These are phyloP conservation scores for Aspidiotus destructor DNA, from an alignment of 2,888 invertebrate genomes.

Conservation along the genomic window DNA sequence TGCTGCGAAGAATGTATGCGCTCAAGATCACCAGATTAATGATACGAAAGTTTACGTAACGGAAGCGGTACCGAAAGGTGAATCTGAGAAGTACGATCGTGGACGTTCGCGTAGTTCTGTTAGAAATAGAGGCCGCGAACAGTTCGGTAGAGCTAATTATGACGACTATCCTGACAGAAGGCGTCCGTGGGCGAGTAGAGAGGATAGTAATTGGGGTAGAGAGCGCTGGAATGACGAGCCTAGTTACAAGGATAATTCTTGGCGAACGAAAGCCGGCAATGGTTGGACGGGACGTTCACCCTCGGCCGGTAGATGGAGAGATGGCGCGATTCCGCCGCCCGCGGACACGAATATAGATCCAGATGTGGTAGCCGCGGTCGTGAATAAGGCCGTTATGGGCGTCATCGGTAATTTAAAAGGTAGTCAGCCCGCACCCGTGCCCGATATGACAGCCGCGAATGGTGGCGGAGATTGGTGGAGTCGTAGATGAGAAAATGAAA, in stretches of 20 bases:
- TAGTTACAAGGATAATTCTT: conserved; percentile 29
- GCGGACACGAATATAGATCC: conserved; percentile 33
- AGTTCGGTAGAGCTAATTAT: conserved; percentile 28
- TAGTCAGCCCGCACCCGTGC: conserved; percentile 14
- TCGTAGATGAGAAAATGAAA: conserved; percentile 10
- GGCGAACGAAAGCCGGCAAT: conserved; percentile 19
- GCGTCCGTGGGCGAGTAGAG: conserved; percentile 26
- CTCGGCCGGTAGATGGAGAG: conserved; percentile 29
- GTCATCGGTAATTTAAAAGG: conserved; percentile 36
- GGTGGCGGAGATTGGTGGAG: conserved; percentile 32
- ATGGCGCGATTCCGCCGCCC: conserved; percentile 24
- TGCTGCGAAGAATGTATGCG: conserved; percentile 80
- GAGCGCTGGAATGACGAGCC: conserved; percentile 34
- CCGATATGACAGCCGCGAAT: conserved; percentile 19
- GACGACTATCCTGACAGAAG: conserved; percentile 34
- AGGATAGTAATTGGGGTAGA: conserved; percentile 30
- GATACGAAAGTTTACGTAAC: conserved; percentile 42
- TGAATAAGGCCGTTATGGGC: conserved; percentile 35
- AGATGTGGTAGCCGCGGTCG: conserved; percentile 35
- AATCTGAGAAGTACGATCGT: conserved; percentile 33
- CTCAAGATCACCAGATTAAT: conserved; percentile 88
- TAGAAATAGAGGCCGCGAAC: conserved; percentile 29
- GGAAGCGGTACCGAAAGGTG: conserved; percentile 35
- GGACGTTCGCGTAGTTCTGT: conserved; percentile 27
- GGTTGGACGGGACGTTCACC: conserved; percentile 14